phyloP scores from a whole-genome alignment of 2,797 vertebrate species.

The Emys orbicularis region DNA sequence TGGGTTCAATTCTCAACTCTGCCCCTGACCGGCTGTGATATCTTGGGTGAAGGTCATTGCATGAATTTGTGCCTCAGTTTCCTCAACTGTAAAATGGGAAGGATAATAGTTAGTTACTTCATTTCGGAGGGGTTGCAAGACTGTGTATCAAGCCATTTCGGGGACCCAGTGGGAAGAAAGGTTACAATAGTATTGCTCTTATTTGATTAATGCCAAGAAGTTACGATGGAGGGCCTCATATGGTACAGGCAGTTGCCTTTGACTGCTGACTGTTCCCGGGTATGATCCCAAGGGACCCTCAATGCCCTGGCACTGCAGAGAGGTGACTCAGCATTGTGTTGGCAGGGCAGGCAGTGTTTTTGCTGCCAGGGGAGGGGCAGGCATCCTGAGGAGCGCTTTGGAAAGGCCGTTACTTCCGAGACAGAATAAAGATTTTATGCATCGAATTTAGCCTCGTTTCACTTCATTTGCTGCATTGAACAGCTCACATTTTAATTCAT shows the following conservation, averaged over 20 bases:
- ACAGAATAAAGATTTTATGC: background rate
- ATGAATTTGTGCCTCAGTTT: background rate
- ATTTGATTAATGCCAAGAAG: background rate
- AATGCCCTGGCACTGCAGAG: background rate
- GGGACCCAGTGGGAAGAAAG: background rate
- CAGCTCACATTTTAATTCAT: background rate
- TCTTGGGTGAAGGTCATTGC: background rate
- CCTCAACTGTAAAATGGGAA: background rate
- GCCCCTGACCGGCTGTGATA: background rate
- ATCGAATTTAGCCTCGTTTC: background rate
- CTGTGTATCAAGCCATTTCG: background rate
- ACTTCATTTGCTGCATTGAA: background rate
- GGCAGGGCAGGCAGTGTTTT: background rate
- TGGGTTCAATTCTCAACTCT: background rate
- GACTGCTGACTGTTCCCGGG: background rate
- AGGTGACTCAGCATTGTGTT: fast-evolving
- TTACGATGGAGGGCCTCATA: fast-evolving
- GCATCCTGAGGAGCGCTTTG: background rate
- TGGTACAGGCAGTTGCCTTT: background rate
- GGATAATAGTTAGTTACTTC: background rate
- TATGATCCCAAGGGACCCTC: background rate
- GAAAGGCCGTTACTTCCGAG: background rate
- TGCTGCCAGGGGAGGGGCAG: background rate
- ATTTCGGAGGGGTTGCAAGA: background rate
- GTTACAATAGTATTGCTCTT: background rate